phyloP scores from a whole-genome alignment of 2,888 invertebrate genomes.

The Cosmopolites sordidus region DNA sequence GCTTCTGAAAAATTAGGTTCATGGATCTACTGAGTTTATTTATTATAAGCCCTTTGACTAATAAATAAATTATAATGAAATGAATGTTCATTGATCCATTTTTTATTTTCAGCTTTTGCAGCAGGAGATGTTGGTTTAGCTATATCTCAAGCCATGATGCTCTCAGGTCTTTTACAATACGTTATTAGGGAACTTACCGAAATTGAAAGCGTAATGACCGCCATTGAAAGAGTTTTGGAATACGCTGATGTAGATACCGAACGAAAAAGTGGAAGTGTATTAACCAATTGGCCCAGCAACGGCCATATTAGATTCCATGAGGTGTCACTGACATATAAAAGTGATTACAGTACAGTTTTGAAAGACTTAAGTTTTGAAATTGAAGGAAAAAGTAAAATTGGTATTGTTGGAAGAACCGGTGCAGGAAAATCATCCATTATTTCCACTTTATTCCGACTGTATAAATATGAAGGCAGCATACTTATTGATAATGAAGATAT shows the following conservation, averaged over 20 bases:
- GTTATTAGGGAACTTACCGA: slow-evolving; percentile 61
- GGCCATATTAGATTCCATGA: slow-evolving; percentile 65
- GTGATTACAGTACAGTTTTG: slow-evolving; percentile 62
- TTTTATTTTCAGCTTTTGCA: slow-evolving; percentile 34
- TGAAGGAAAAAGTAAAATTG: slow-evolving; percentile 66
- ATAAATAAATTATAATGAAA: no score
- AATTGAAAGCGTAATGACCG: slow-evolving; percentile 73
- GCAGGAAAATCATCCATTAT: slow-evolving; percentile 76
- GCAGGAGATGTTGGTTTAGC: slow-evolving; percentile 47
- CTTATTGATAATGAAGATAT: slow-evolving; percentile 12
- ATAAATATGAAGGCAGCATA: slow-evolving; percentile 12
- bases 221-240: slow-evolving; percentile 83
- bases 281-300: slow-evolving; percentile 62
- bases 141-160: slow-evolving; percentile 42
- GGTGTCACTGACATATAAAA: slow-evolving; percentile 67
- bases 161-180: slow-evolving; percentile 69
- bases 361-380: slow-evolving; percentile 52
- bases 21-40: no score
- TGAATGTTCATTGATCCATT: no score
- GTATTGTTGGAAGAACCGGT: slow-evolving; percentile 77
- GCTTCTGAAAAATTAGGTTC: no score
- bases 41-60: no score
- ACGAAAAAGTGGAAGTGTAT: slow-evolving; percentile 23
- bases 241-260: slow-evolving; percentile 69
- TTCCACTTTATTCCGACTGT: slow-evolving; percentile 12